Evolutionary conservation across 37 sponge, comb jelly and placozoan genomes (phyloP).

Genomic region (Crambe crambe): DNA sequence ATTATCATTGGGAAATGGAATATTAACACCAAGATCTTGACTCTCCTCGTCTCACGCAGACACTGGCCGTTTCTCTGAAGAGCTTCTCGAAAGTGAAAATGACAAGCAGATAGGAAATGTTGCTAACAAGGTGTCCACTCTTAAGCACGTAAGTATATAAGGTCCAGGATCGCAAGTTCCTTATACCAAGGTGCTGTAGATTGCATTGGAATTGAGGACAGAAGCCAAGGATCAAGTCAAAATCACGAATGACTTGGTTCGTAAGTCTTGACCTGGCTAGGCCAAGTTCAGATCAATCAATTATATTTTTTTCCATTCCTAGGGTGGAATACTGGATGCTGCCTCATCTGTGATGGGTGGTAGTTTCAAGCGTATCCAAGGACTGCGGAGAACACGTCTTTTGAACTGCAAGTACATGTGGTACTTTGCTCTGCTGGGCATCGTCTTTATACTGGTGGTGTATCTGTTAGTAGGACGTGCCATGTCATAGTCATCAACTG

Average conservation of each 20-base stretch:
- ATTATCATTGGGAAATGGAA: not conserved
- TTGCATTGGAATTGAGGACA: conserved; percentile 56
- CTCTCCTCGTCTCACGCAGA: not conserved
- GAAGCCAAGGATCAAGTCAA: conserved; percentile 61
- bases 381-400: conserved; percentile 42
- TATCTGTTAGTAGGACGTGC: conserved; percentile 60
- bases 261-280: too few species aligned
- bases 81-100: conserved; percentile 73
- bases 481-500: too few species aligned
- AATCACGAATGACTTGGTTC: conserved; percentile 52
- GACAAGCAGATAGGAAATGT: conserved; percentile 48
- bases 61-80: conserved; percentile 44
- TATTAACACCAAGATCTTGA: not conserved
- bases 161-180: too few species aligned
- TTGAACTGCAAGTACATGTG: conserved; percentile 68
- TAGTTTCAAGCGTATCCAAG: conserved; percentile 59
- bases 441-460: conserved; percentile 51
- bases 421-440: conserved; percentile 56
- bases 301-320: not conserved
- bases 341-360: conserved; percentile 45
- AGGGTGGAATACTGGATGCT: conserved; percentile 62
- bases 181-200: conserved; percentile 22
- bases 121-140: conserved; percentile 51
- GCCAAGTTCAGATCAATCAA: too few species aligned
- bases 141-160: conserved; percentile 59